Evolutionary conservation across 2,888 invertebrate genomes (phyloP), one percentile per base, ranked within the genome.

Genomic region (Acleris cristana): DNA sequence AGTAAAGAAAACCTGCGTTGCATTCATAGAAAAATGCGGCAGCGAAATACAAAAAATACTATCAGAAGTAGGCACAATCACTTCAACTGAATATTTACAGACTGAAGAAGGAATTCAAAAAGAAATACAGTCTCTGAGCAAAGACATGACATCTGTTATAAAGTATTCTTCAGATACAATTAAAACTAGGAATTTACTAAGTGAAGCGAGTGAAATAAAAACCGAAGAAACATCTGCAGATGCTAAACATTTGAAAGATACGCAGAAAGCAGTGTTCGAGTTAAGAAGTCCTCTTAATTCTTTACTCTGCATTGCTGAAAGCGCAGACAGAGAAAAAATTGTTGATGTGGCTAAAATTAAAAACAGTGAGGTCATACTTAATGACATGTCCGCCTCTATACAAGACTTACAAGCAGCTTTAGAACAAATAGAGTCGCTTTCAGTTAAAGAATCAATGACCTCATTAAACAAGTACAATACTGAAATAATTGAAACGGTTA

Each of bases 1-100:
- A 10, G 95, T 96, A 1, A 95, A 95, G 78, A 93, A 94, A 77
- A 95, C 96, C 0, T 95, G 96, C 79, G 93, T 94, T 16, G 95
- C 95, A 73, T 94, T 96, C 69, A 88, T 96, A 65, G 94, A 95
- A 74, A 94, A 90, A 26, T 94, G 94, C 66, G 94, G 94, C 3
- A 84, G 88, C 55, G 91, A 94, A 70, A 85, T 96, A 71, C 91
- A 94, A 57, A 89, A 92, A 56, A 85, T 94, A 6, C 85, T 95
- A 58, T 88, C 91, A 18, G 88, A 94, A 71, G 79, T 91, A 2
- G 82, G 75, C 69, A 73, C 72, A 19, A 82, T 95, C 0, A 93
- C 94, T 71, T 85, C 88, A 60, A 81, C 69, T 74, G 86, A 71
- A 80, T 94, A 76, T 89, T 92, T 83, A 62, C 83, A 87, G 26